Conservation (phyloP, 92 coral and sea anemone species). For the Hydrozoanthus gracilis region DNA sequence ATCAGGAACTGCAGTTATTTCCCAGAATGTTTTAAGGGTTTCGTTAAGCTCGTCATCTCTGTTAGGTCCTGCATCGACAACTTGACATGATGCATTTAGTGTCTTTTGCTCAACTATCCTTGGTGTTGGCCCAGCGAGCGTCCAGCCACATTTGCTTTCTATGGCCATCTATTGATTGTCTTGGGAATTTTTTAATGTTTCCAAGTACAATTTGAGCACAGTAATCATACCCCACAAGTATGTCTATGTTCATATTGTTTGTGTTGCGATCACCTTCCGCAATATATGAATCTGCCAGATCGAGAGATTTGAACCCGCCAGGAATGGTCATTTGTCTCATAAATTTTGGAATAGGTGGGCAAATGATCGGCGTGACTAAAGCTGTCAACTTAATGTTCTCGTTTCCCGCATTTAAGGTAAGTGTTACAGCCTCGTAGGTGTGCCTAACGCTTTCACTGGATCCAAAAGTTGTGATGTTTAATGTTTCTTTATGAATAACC, state of each 20-base stretch:
- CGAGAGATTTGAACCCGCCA: slow-evolving; percentile 4
- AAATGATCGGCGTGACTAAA: slow-evolving; percentile 63
- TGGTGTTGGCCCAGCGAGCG: slow-evolving; percentile 39
- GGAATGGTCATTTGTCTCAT: slow-evolving; percentile 16
- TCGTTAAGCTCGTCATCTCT: not conserved
- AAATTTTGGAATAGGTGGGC: slow-evolving; percentile 51
- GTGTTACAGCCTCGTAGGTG: slow-evolving; percentile 39
- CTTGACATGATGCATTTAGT: not conserved
- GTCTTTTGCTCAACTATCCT: slow-evolving; percentile 1
- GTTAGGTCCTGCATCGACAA: slow-evolving; percentile 4
- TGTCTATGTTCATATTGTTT: not conserved
- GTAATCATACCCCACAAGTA: not conserved
- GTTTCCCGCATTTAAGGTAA: slow-evolving; percentile 46
- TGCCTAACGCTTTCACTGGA: not conserved
- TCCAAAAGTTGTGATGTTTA: slow-evolving; percentile 68
- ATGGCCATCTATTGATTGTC: slow-evolving; percentile 7
- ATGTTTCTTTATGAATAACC: slow-evolving; percentile 42
- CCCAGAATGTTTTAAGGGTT: not conserved
- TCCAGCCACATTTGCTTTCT: slow-evolving; percentile 15
- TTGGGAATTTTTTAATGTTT: not conserved
- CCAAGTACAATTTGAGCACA: not conserved
- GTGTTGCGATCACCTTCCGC: slow-evolving; percentile 7
- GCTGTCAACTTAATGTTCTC: slow-evolving; percentile 44
- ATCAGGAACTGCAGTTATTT: not conserved
- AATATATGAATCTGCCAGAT: slow-evolving; percentile 17